Evolutionary conservation across 2,888 invertebrate species (phyloP), one percentile per base, ranked within the genome.

Genomic region (Mesochorus sp.): DNA sequence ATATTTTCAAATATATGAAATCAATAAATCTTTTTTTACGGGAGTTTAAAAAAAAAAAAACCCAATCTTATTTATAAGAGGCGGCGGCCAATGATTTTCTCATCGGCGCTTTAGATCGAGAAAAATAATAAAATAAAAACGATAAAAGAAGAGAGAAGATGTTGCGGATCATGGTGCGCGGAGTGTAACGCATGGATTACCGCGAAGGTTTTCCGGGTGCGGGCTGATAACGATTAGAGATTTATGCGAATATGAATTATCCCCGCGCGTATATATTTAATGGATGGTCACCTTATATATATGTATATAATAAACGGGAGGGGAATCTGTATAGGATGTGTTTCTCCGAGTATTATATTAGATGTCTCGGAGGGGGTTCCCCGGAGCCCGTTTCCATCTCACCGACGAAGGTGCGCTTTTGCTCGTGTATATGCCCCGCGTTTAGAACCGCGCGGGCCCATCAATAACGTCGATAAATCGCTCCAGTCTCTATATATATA

Each of bases 391-490:
- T n/a, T 67, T 77, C 61, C 59, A 67, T 74, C 59, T 74, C 74
- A 51, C 49, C 59, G 67, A 61, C 51, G 57, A 42, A 57, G 59
- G 51, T 64, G 44, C 59, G 47, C 64, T 61, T 53, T 49, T 2
- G 31, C 31, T 31, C 10, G 10, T 31, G 10, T 8, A 31, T 31
- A 10, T 5, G 21, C 24, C 14, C n/a, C 8, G 1, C 24, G 21
- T 49, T 17, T 71, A 59, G 62, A n/a, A 64, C 72, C 26, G 42
- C 59, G 24, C 19, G 42, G n/a, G 61, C 53, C 64, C 55, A 79
- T 79, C 76, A 79, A 79, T 79, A 79, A 79, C 61, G 71, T 76
- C 76, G 76, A 79, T 79, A 79, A 79, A 79, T 79, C 79, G 79
- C 37, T 62, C 39, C 72, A 26, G n/a, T n/a, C n/a, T n/a, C 72